Evolutionary conservation across 1,140 invertebrate species (phyloP).

Genomic region (Drosophila dunni): DNA sequence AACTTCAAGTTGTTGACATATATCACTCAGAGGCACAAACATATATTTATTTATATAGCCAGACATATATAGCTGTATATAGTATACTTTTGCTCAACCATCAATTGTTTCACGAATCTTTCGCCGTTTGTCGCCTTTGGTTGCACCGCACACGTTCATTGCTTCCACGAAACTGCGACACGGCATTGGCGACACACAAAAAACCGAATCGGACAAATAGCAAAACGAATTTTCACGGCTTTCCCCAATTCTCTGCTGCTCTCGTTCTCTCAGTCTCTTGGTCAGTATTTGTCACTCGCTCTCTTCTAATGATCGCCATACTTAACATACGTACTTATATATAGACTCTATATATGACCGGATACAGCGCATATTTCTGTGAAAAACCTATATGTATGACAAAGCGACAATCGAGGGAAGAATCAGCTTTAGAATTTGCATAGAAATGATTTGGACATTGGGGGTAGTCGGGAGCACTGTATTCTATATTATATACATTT

Average conservation of each 20-base stretch:
- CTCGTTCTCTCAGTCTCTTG: slow-evolving; percentile 13
- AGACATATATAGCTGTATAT: slow-evolving; percentile 25
- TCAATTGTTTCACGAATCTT: slow-evolving; percentile 66
- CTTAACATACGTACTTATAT: slow-evolving; percentile 35
- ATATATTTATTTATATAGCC: slow-evolving; percentile 30
- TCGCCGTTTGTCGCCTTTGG: slow-evolving; percentile 59
- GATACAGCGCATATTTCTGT: slow-evolving; percentile 68
- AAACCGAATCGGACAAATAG: slow-evolving; percentile 54
- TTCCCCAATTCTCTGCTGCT: slow-evolving; percentile 36
- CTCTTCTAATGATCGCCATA: slow-evolving; percentile 52
- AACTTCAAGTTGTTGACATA: slow-evolving; percentile 23
- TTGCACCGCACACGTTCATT: slow-evolving; percentile 80
- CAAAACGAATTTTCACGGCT: slow-evolving; percentile 59
- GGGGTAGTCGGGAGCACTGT: neutral
- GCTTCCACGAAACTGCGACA: slow-evolving; percentile 71
- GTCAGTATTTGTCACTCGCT: slow-evolving; percentile 14
- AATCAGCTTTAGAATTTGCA: slow-evolving; percentile 24
- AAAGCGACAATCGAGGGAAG: slow-evolving; percentile 40
- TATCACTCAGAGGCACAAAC: slow-evolving; percentile 33
- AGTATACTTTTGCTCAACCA: slow-evolving; percentile 54
- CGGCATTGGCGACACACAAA: slow-evolving; percentile 53
- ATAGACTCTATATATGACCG: slow-evolving; percentile 43
- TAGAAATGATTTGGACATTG: slow-evolving; percentile 13
- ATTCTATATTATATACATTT: slow-evolving; percentile 44
- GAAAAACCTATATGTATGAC: slow-evolving; percentile 54